Percentiles rank a stretch among this genome's conserved stretches.
These are phyloP conservation scores for Poecilus cupreus DNA, from an alignment of 2,888 invertebrate genomes.

Conservation along the genomic window DNA sequence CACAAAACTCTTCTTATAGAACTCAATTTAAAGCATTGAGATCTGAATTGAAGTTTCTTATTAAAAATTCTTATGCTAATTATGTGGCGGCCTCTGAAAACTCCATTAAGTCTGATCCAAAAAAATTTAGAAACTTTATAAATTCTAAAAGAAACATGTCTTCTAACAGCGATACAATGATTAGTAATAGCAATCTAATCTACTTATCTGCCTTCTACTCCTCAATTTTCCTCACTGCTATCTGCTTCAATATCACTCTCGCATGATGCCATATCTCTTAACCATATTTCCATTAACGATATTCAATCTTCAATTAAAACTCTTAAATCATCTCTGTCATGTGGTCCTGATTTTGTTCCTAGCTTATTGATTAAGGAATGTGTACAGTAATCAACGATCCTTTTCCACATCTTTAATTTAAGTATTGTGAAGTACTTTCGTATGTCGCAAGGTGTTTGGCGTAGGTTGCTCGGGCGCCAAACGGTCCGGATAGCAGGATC, in stretches of 20 bases:
- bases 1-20: neutral
- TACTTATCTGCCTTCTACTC: too few species aligned
- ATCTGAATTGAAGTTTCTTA: neutral
- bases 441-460: too few species aligned
- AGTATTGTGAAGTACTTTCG: too few species aligned
- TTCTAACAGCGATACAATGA: neutral
- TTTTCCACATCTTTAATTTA: too few species aligned
- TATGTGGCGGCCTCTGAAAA: too few species aligned
- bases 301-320: neutral
- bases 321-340: neutral
- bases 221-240: too few species aligned
- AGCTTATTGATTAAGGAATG: neutral
- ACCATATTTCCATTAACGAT: neutral
- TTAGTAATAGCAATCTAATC: neutral
- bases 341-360: neutral
- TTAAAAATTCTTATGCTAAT: neutral
- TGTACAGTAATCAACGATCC: too few species aligned
- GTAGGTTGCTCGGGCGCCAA: too few species aligned
- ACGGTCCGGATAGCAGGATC: too few species aligned
- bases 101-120: too few species aligned
- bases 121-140: neutral
- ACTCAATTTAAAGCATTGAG: neutral
- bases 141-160: neutral
- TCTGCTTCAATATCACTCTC: too few species aligned
- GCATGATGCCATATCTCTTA: neutral